Conservation (phyloP, 2,113 vertebrate genomes). For the Ceyx melanurus region DNA sequence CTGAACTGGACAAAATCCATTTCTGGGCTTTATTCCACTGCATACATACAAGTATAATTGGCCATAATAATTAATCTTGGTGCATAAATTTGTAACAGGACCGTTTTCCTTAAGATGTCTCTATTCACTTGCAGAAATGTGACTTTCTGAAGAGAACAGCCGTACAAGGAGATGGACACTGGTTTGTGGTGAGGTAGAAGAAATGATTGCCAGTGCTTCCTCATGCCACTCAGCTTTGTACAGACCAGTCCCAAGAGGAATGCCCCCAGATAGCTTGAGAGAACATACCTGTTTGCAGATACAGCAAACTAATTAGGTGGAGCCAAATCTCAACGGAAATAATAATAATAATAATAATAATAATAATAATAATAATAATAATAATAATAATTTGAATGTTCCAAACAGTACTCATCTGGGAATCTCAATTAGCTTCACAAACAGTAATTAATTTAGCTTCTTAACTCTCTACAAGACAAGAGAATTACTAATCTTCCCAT, state of each 20-base stretch:
- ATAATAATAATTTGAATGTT: constrained; percentile 24
- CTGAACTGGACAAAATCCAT: neutral
- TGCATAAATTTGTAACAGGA: neutral
- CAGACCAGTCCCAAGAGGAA: neutral
- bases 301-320: constrained; percentile 24
- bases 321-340: constrained; percentile 36
- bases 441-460: constrained; percentile 62
- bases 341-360: constrained; percentile 46
- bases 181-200: neutral
- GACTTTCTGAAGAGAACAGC: neutral
- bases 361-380: constrained; percentile 52
- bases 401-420: constrained; percentile 39
- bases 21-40: neutral
- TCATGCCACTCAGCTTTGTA: neutral
- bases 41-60: neutral
- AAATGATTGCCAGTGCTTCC: neutral
- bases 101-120: neutral
- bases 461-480: neutral
- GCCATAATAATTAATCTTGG: neutral
- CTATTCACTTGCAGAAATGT: neutral
- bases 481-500: constrained; percentile 18
- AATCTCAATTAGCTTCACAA: constrained; percentile 49
- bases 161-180: neutral
- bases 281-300: constrained; percentile 35
- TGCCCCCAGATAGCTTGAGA: neutral